Percentiles rank a stretch among this genome's conserved stretches.
These are phyloP conservation scores for Hemistola chrysoprasaria DNA, from an alignment of 2,888 invertebrate genomes.

Conservation along the genomic window DNA sequence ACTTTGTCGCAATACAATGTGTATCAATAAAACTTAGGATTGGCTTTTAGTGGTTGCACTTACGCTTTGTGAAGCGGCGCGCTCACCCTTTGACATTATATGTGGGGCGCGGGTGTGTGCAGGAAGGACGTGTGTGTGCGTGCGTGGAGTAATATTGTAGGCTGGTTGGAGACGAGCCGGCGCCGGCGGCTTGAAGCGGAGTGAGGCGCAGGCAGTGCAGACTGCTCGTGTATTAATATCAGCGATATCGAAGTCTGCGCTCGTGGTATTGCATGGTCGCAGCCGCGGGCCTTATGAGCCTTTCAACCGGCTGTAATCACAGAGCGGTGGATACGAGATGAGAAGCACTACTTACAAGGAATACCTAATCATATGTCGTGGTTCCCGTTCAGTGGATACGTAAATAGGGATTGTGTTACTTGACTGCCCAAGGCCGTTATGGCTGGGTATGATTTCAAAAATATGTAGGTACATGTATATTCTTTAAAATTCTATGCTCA, in stretches of 20 bases:
- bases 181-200: slow-evolving; percentile 48
- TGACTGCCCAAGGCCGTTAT: no score
- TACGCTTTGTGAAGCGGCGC: slow-evolving; percentile 81
- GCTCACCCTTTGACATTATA: slow-evolving; percentile 82
- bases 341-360: background rate
- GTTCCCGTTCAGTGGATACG: no score
- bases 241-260: slow-evolving; percentile 39
- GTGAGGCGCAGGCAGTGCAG: slow-evolving; percentile 29
- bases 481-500: no score
- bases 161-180: slow-evolving; percentile 60
- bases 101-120: slow-evolving; percentile 52
- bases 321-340: slow-evolving; percentile 2
- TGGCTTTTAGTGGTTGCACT: slow-evolving; percentile 83
- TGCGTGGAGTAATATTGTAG: slow-evolving; percentile 59
- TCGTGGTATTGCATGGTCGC: slow-evolving; percentile 19
- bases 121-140: slow-evolving; percentile 37
- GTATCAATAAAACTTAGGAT: slow-evolving; percentile 83
- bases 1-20: slow-evolving; percentile 83
- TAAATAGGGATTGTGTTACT: no score
- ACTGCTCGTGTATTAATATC: slow-evolving; percentile 59
- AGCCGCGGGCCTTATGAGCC: slow-evolving; percentile 38
- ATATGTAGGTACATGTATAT: no score
- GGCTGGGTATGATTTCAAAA: no score
- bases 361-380: background rate
- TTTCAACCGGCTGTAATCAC: slow-evolving; percentile 17